Conservation (phyloP, 1,140 invertebrate genomes). For the Oppia nitens region DNA sequence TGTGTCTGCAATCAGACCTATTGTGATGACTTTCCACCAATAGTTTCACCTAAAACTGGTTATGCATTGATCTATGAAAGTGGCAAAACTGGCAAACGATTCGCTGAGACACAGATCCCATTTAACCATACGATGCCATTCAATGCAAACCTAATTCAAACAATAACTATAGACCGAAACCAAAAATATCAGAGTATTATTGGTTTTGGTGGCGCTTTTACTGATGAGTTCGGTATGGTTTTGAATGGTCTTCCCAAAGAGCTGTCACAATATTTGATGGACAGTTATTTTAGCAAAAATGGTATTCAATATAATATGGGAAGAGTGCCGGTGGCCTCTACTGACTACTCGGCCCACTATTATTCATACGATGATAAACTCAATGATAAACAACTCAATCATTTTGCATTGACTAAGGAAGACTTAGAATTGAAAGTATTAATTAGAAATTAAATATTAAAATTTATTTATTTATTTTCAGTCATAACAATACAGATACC, state of each 20-base stretch:
- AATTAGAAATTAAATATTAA: background rate
- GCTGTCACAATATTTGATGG: constrained; percentile 34
- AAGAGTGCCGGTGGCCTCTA: constrained; percentile 62
- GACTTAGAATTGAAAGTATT: constrained; percentile 44
- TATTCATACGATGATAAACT: constrained; percentile 46
- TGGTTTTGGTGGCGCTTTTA: constrained; percentile 75
- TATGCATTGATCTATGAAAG: constrained; percentile 32
- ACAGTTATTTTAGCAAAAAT: constrained; percentile 11
- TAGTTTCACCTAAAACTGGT: constrained; percentile 27
- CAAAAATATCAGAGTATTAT: constrained; percentile 31
- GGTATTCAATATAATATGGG: constrained; percentile 52
- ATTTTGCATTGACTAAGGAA: constrained; percentile 46
- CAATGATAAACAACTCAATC: constrained; percentile 41
- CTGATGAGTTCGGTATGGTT: constrained; percentile 60
- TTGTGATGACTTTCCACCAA: constrained; percentile 49
- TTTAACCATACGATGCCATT: background rate
- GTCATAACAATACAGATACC: constrained; percentile 39
- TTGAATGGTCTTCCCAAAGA: constrained; percentile 38
- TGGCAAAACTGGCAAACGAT: constrained; percentile 35
- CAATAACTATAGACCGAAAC: constrained; percentile 19
- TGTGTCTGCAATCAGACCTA: constrained; percentile 70
- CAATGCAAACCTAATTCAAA: background rate
- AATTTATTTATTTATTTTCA: background rate
- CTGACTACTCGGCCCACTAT: constrained; percentile 51
- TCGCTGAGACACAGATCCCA: constrained; percentile 20